Conservation (phyloP, 1,140 invertebrate genomes). For the Drosophila nasuta region DNA sequence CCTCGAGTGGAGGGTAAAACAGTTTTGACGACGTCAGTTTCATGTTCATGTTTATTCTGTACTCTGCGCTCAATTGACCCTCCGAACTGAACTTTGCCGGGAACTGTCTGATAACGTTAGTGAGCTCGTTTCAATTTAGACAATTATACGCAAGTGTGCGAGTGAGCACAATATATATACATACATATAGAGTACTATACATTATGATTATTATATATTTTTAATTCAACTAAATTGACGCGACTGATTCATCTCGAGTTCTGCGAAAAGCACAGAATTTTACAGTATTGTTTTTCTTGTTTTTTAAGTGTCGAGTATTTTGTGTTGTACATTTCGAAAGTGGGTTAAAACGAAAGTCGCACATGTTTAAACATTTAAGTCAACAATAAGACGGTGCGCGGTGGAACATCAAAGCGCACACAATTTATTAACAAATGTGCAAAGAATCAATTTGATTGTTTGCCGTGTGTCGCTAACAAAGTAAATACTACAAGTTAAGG, state of each 20-base stretch:
- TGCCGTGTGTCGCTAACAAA: conserved; percentile 12
- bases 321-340: conserved; percentile 54
- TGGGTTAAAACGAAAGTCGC: conserved; percentile 73
- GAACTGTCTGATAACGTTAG: conserved; percentile 54
- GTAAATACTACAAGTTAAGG: conserved; percentile 28
- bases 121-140: conserved; percentile 67
- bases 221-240: conserved; percentile 68
- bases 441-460: conserved; percentile 75
- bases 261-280: conserved; percentile 23
- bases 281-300: conserved; percentile 4
- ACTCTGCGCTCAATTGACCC: conserved; percentile 62
- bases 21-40: conserved; percentile 58
- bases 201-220: conserved; percentile 61
- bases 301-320: conserved; percentile 9
- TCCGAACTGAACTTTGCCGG: conserved; percentile 60
- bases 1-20: conserved; percentile 1
- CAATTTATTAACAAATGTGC: conserved; percentile 37
- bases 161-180: conserved; percentile 5
- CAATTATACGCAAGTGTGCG: conserved; percentile 51
- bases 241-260: conserved; percentile 65
- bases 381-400: conserved; percentile 33
- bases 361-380: conserved; percentile 49
- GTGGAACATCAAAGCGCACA: conserved; percentile 40
- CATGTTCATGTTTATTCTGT: conserved; percentile 11
- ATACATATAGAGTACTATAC: conserved; percentile 2